Percentiles rank a stretch among this genome's conserved stretches.
Evolutionary conservation across 2,113 vertebrate genomes (phyloP).

Genomic region (Electrona antarctica): DNA sequence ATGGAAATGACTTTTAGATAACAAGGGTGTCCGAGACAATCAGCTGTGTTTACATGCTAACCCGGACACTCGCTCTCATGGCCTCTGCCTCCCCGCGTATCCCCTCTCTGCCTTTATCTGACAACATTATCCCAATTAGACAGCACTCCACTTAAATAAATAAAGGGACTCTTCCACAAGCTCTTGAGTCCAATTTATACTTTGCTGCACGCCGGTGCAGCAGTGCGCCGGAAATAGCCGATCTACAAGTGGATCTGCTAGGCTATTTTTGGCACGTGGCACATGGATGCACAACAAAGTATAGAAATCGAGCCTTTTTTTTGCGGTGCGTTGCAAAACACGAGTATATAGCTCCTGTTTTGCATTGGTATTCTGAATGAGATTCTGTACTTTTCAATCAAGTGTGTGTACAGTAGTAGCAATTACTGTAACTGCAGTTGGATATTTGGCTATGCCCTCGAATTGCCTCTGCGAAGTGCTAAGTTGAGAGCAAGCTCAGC

Average conservation of each 20-base stretch:
- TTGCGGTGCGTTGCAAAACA: too few relatives aligned
- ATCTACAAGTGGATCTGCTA: too few relatives aligned
- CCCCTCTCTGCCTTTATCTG: constrained; percentile 23
- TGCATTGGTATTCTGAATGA: too few relatives aligned
- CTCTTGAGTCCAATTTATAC: neutral
- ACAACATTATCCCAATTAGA: constrained; percentile 47
- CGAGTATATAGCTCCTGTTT: neutral
- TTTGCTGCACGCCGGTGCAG: too few relatives aligned
- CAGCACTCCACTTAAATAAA: constrained; percentile 1
- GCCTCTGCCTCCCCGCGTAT: constrained; percentile 26
- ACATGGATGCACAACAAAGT: neutral
- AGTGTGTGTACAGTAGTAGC: neutral
- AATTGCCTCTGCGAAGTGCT: constrained; percentile 19
- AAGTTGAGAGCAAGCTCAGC: constrained; percentile 7
- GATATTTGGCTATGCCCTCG: constrained; percentile 17
- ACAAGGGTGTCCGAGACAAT: constrained; percentile 72
- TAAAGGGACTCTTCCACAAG: neutral
- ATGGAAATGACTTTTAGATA: constrained; percentile 78
- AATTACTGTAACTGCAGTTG: neutral
- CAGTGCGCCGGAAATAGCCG: too few relatives aligned
- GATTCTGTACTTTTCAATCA: neutral
- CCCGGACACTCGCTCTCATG: constrained; percentile 63
- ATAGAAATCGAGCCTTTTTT: neutral
- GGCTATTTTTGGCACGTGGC: too few relatives aligned
- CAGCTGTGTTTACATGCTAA: constrained; percentile 65